phyloP scores from a whole-genome alignment of 2,888 invertebrate species.

The Limenitis camilla region DNA sequence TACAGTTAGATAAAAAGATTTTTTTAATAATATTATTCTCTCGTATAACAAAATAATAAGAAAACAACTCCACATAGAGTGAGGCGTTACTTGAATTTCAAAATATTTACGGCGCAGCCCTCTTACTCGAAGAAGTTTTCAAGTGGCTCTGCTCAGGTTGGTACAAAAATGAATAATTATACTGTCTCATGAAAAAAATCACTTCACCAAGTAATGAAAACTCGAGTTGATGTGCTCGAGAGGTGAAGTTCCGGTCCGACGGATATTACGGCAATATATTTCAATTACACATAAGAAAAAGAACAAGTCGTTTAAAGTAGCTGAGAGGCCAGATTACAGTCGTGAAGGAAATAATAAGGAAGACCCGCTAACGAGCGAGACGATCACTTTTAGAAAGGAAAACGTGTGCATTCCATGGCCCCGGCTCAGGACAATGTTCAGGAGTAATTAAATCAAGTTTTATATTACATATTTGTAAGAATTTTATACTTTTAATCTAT shows the following conservation, averaged over 20 bases:
- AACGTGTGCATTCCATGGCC: constrained; percentile 38
- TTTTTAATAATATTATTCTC: no score
- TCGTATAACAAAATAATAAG: background rate
- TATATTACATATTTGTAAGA: no score
- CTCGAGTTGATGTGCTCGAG: constrained; percentile 68
- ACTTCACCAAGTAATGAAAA: constrained; percentile 70
- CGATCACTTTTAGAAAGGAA: constrained; percentile 58
- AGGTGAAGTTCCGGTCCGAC: constrained; percentile 63
- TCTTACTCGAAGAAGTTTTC: constrained; percentile 41
- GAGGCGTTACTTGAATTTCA: constrained; percentile 36
- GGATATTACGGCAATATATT: constrained; percentile 75
- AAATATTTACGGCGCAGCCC: constrained; percentile 24
- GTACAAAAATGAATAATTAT: constrained; percentile 70
- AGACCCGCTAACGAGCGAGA: constrained; percentile 63
- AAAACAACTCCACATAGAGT: constrained; percentile 2
- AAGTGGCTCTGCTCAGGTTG: constrained; percentile 46
- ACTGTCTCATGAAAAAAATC: constrained; percentile 67
- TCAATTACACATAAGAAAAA: constrained; percentile 75
- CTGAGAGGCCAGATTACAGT: constrained; percentile 71
- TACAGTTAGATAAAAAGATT: no score
- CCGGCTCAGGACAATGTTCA: constrained; percentile 9
- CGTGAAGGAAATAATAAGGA: constrained; percentile 67
- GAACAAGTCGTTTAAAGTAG: constrained; percentile 73
- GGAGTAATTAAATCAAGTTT: constrained; percentile 11
- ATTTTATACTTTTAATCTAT: no score